Evolutionary conservation across 2,797 vertebrate genomes (phyloP), one percentile per base, ranked within the genome.

Genomic region (Todus mexicanus): DNA sequence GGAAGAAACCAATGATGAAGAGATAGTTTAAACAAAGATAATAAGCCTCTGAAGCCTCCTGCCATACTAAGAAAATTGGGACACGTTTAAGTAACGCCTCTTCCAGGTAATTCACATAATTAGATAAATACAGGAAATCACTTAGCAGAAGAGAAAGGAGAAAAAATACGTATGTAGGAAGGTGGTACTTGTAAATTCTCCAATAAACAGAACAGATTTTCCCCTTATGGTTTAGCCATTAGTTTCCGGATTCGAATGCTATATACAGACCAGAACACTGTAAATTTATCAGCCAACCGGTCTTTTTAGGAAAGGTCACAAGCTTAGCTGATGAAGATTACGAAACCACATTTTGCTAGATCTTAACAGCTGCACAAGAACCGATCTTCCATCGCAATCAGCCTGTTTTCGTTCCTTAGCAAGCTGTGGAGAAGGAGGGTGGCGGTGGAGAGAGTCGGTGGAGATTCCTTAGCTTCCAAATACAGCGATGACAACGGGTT

Each of bases 181-280:
- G 45, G 90, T 84, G 61, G 33, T n/a, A 40, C 65, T 92, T 94
- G 84, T 78, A 74, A 89, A 85, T 74, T 80, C 86, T 78, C 78
- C 89, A 94, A 38, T 53, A 70, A 82, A 66, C n/a, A 85, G 81
- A 83, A 31, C 57, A 95, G 35, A 84, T 89, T 95, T 95, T 95
- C 90, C 87, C 73, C 51, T 95, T 63, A 84, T 0, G 37, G 61
- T 95, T 93, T 91, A 95, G 78, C 72, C 84, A 92, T 91, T 92
- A 72, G 56, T 84, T 93, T 84, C 82, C 38, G 6, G 88, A 95
- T 60, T 77, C 53, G 42, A 75, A 68, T 68, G 69, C 77, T 81
- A 63, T 78, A 82, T 61, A 65, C 65, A 90, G 87, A 78, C 35
- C 27, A 69, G 89, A 88, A 51, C 12, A 12, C 53, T 65, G 57